Base-by-base conservation (phyloP, 1,140 invertebrate species). In the Hesperophylax magnus region DNA sequence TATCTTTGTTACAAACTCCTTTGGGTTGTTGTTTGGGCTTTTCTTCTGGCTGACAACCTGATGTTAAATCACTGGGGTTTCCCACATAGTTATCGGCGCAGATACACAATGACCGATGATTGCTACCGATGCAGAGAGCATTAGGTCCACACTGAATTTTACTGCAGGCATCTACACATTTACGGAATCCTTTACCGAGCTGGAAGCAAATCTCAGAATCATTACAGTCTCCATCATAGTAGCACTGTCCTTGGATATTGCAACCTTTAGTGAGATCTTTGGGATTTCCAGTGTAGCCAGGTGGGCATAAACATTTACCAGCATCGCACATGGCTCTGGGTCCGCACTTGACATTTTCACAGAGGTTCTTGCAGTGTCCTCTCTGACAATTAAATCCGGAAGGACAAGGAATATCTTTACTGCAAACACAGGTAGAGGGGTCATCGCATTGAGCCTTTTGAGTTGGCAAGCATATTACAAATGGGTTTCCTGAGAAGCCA, bases 101-200 rank as follows among this genome's bases (percentile, higher is more conserved):
- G 60, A 97, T 92, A 86, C 97, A 98, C 11, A 94, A 93, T 1
- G 96, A 96, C 56, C 94, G 91, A 87, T 97, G 96, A 85, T 95
- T 94, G 77, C 95, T 92, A 22, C 94, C 93, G 0, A 97, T 91
- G 86, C 97, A 98, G 1, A 97, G 87, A 4, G 96, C 96, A 87
- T 97, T 97, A 1, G 96, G 96, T 15, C 97, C 97, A 87, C 97
- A 98, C 85, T 97, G 95, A 11, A 96, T 90, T 88, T 96, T 96
- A 76, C 93, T 94, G 85, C 96, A 97, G 4, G 94, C 95, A 85
- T 97, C 96, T 1, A 97, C 93, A 87, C 96, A 97, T 87, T 95
- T 95, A 54, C 96, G 91, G 4, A 93, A 86, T 9, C 93, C 94
- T 89, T 93, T 94, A 34, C 93, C 92, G 54, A 95, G 85, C 89